These are phyloP conservation scores for Xyliphius kryptos DNA, from an alignment of 2,113 vertebrate genomes.

Conservation along the genomic window DNA sequence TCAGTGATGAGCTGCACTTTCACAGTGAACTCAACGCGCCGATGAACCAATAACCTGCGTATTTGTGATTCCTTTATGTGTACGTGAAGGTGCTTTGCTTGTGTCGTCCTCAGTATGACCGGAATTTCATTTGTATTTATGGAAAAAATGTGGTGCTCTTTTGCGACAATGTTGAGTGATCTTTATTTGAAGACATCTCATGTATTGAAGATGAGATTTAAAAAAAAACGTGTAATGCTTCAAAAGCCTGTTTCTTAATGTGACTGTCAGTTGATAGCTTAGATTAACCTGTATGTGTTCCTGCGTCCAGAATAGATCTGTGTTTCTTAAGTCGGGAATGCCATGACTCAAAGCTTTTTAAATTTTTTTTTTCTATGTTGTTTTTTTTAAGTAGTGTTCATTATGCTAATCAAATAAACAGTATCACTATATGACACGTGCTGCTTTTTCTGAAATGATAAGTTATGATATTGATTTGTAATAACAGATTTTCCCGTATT, in stretches of 20 bases:
- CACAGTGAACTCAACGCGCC: conserved; percentile 38
- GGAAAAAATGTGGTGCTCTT: conserved; percentile 35
- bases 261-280: conserved; percentile 31
- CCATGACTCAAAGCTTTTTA: conserved; percentile 7
- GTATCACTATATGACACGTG: conserved; percentile 33
- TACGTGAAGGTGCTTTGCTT: conserved; percentile 48
- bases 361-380: conserved; percentile 7
- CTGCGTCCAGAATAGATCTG: conserved; percentile 9
- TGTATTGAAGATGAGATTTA: conserved; percentile 9
- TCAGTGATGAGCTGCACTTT: conserved; percentile 31
- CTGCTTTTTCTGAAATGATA: not conserved
- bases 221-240: conserved; percentile 26
- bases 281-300: conserved; percentile 29
- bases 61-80: conserved; percentile 26
- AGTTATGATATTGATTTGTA: not conserved
- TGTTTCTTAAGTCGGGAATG: conserved; percentile 27
- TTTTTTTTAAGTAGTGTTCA: conserved; percentile 32
- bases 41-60: conserved; percentile 24
- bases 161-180: conserved; percentile 27
- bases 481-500: no score
- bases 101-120: conserved; percentile 44
- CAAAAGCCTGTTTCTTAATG: conserved; percentile 20
- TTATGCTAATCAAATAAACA: conserved; percentile 38
- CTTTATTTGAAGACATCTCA: conserved; percentile 29
- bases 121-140: conserved; percentile 45